A percentile compares a stretch with the other conserved stretches of the same genome.
Conservation (phyloP, 1,140 invertebrate species). For the Physella acuta region DNA sequence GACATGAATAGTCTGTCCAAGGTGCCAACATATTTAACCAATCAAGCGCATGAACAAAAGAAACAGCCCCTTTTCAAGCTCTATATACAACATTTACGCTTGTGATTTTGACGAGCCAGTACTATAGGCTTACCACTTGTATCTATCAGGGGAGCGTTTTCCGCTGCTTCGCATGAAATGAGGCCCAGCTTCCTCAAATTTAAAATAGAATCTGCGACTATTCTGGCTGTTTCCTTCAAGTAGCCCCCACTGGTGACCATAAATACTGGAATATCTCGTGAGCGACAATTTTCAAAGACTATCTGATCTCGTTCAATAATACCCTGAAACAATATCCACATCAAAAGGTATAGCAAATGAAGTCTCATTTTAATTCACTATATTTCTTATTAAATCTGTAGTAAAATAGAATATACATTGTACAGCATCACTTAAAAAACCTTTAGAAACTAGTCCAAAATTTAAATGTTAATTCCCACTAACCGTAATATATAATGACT, state of each 20-base stretch:
- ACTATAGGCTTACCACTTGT: conserved; percentile 16
- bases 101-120: too few relatives aligned
- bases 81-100: too few relatives aligned
- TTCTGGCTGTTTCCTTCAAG: conserved; percentile 71
- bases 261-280: conserved; percentile 73
- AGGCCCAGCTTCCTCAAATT: conserved; percentile 65
- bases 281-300: conserved; percentile 73
- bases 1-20: too few relatives aligned
- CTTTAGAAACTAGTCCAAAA: too few relatives aligned
- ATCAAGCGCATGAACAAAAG: too few relatives aligned
- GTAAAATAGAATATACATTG: neutral
- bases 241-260: conserved; percentile 90
- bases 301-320: conserved; percentile 80
- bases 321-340: conserved; percentile 64
- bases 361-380: neutral
- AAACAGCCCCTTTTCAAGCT: too few relatives aligned
- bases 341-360: neutral
- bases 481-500: too few relatives aligned
- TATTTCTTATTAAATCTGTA: neutral
- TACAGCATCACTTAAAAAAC: neutral
- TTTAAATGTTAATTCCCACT: too few relatives aligned
- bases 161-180: conserved; percentile 52
- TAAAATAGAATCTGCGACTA: conserved; percentile 80
- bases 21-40: too few relatives aligned
- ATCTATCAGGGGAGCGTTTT: conserved; percentile 27